Conservation (phyloP, 1,140 invertebrate species). For the Brachystomella parvula region DNA sequence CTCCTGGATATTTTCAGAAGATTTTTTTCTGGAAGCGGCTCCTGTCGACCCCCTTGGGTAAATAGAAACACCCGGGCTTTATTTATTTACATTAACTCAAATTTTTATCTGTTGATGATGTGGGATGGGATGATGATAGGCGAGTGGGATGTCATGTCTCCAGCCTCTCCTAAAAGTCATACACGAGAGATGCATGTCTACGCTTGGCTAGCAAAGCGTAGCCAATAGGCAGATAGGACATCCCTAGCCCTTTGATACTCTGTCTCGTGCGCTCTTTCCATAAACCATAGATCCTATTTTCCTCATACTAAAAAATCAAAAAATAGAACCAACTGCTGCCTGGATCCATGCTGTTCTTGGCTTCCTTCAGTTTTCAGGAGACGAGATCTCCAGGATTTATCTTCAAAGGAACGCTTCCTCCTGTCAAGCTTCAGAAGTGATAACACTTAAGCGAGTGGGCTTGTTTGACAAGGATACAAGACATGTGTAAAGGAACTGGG, state of each 20-base stretch:
- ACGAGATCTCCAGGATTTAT: neutral
- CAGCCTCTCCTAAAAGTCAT: neutral
- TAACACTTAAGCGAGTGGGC: neutral
- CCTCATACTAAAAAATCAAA: neutral
- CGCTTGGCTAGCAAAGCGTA: neutral
- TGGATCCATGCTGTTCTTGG: neutral
- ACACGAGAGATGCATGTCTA: neutral
- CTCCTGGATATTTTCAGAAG: too few species aligned
- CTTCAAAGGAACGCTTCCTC: neutral
- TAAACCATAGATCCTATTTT: neutral
- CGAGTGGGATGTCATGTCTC: neutral
- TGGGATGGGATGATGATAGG: neutral
- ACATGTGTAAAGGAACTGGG: too few species aligned
- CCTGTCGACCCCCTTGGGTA: too few species aligned
- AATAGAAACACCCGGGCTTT: constrained; percentile 6
- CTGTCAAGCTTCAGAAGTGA: neutral
- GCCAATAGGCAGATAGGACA: neutral
- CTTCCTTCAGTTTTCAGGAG: neutral
- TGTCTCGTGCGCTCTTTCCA: constrained; percentile 3
- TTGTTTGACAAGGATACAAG: neutral
- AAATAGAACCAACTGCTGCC: neutral
- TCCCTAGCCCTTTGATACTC: neutral
- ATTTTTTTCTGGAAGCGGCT: too few species aligned
- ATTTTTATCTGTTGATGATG: neutral
- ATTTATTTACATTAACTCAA: neutral